Evolutionary conservation across 1,140 invertebrate genomes (phyloP), one percentile per base, ranked within the genome.

Genomic region (Leptestheria dahalacensis): DNA sequence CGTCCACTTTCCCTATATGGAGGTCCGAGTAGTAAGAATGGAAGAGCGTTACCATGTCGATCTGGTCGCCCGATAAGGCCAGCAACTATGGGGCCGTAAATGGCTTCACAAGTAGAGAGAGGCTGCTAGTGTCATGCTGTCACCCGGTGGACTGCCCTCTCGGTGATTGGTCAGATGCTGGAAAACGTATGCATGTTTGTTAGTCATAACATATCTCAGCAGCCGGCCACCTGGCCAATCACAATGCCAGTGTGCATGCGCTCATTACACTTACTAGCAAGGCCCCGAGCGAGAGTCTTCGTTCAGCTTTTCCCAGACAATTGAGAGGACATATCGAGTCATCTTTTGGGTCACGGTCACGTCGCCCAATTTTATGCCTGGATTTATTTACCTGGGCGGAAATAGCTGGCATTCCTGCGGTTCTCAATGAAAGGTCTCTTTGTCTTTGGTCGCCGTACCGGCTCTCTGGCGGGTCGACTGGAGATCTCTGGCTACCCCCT

Each of bases 11-110:
- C 6, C 6, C 33, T 9, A 41, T 6, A 41, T 6, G 15, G 33
- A 15, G 6, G 33, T 9, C 6, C 33, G 33, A 6, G 15, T 6
- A 9, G 6, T 41, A 41, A 55, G 53, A 29, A 29, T 26, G 53
- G 33, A 55, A 55, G 26, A 55, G 53, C 53, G 53, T 55, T 55
- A 33, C 53, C 53, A 55, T 55, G 53, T 55, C 53, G 53, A 55
- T 55, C 26, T 55, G 26, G 53, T 33, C 26, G 53, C 53, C 53
- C 25, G 53, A 55, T 55, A 55, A 55, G 33, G 33, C 26, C 53
- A 29, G 33, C 33, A 55, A 55, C 33, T 15, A 15, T 41, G 33
- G 33, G 33, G 33, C 33, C 33, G 6, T 41, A 41, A 41, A 41
- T 41, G 33, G 33, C 33, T 15, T 15, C 6, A 41, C 33, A 41